phyloP scores from a whole-genome alignment of 2,888 invertebrate genomes.

The Rugalucina vietnamica region DNA sequence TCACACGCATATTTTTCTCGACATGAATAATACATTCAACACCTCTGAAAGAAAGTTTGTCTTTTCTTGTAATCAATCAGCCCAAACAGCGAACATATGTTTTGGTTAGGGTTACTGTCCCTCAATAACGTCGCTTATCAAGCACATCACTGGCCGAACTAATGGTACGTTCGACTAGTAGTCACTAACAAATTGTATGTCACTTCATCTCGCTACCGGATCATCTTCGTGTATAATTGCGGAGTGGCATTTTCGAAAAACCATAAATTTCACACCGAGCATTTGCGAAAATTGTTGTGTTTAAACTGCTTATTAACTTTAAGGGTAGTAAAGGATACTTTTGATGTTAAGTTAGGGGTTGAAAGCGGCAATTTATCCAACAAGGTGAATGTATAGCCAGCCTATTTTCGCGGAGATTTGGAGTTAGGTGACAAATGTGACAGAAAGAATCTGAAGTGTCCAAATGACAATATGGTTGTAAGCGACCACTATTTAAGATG shows the following conservation, averaged over 20 bases:
- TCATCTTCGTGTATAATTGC: neutral
- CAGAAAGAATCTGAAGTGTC: neutral
- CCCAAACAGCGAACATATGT: slow-evolving; percentile 5
- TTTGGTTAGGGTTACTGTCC: slow-evolving; percentile 5
- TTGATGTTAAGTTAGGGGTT: slow-evolving; percentile 6
- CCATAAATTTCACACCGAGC: slow-evolving; percentile 14
- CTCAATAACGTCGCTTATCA: slow-evolving; percentile 9
- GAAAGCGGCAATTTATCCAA: slow-evolving; percentile 10
- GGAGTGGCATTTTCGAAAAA: slow-evolving; percentile 14
- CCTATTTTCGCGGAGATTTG: neutral
- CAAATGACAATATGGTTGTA: too few relatives aligned
- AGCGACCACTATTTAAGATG: too few relatives aligned
- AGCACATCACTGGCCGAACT: neutral
- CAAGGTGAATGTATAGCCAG: neutral
- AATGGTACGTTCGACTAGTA: neutral
- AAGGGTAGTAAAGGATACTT: neutral
- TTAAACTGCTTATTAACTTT: slow-evolving; percentile 1
- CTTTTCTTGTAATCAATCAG: slow-evolving; percentile 14
- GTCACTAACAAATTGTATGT: neutral
- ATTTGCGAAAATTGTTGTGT: slow-evolving; percentile 9
- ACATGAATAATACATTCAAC: slow-evolving; percentile 14
- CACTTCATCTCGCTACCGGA: neutral
- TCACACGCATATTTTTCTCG: slow-evolving; percentile 16
- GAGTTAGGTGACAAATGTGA: neutral
- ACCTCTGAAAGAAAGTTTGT: slow-evolving; percentile 13